Conservation (phyloP, 1,140 invertebrate genomes). For the Rhyzopertha dominica region DNA sequence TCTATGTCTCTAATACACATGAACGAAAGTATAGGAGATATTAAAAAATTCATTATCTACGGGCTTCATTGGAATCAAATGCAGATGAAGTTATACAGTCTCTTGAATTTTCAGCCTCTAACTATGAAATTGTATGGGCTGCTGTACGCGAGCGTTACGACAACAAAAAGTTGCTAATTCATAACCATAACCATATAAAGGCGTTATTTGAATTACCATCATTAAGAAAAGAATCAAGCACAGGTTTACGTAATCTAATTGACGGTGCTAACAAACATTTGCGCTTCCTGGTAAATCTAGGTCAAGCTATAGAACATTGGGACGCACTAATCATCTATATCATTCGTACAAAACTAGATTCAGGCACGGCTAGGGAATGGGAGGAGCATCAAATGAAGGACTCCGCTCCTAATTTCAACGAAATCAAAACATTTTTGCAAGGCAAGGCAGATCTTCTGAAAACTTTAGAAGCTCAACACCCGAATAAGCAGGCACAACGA, state of each 20-base stretch:
- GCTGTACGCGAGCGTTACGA: conserved; percentile 34
- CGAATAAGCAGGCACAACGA: background rate
- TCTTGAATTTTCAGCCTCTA: conserved; percentile 26
- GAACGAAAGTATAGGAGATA: conserved; percentile 19
- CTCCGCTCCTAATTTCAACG: background rate
- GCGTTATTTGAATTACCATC: conserved; percentile 9
- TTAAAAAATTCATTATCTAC: conserved; percentile 39
- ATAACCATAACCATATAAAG: conserved; percentile 13
- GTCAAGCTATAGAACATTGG: conserved; percentile 24
- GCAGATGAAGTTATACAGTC: conserved; percentile 30
- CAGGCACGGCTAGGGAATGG: conserved; percentile 18
- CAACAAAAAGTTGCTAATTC: conserved; percentile 24
- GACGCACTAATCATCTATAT: conserved; percentile 24
- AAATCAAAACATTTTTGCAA: conserved; percentile 3
- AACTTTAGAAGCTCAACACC: conserved; percentile 1
- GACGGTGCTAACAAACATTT: conserved; percentile 22
- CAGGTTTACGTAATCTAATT: conserved; percentile 12
- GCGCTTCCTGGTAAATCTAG: conserved; percentile 16
- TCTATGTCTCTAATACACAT: conserved; percentile 33
- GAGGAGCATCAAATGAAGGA: conserved; percentile 2
- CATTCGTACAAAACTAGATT: conserved; percentile 16
- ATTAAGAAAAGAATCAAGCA: conserved; percentile 8
- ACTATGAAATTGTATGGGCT: conserved; percentile 36
- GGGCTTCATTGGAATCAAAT: conserved; percentile 28
- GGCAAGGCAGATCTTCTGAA: background rate